These are phyloP conservation scores for Catagonus wagneri DNA, from an alignment of 2,113 vertebrate species.

Conservation along the genomic window DNA sequence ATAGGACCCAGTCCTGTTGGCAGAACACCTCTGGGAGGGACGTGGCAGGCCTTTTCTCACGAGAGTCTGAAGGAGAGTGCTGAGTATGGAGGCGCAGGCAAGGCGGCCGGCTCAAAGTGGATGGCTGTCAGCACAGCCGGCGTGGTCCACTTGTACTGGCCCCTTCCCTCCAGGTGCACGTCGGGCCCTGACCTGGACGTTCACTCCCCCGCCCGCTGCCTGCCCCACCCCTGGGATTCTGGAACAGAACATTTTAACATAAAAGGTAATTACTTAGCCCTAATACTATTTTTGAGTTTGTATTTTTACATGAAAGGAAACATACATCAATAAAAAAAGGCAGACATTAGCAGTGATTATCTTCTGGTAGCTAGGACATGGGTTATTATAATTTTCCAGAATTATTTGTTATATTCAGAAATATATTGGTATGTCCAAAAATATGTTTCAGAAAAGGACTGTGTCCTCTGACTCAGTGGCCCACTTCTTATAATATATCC, in stretches of 20 bases:
- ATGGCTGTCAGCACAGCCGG: background rate
- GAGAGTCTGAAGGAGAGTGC: background rate
- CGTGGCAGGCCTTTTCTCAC: background rate
- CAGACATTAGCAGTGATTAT: background rate
- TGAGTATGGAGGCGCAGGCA: background rate
- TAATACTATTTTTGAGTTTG: background rate
- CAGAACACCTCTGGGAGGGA: background rate
- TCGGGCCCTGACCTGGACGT: background rate
- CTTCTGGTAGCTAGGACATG: background rate
- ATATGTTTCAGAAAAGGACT: constrained; percentile 28
- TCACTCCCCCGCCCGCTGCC: background rate
- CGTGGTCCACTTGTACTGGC: rapidly evolving
- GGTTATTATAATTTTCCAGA: background rate
- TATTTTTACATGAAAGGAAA: constrained; percentile 21
- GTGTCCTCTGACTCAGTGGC: background rate
- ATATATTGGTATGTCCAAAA: background rate
- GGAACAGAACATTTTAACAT: background rate
- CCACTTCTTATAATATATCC: background rate
- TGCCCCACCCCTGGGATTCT: background rate
- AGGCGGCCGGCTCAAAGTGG: background rate
- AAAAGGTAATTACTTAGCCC: background rate
- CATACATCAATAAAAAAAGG: background rate
- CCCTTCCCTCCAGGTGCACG: background rate
- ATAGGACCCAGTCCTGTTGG: background rate
- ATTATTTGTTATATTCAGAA: constrained; percentile 26